A percentile compares a stretch with the other conserved stretches of the same genome.
These are phyloP conservation scores for Sebastes hubbsi DNA, from an alignment of 2,797 vertebrate genomes.

Conservation along the genomic window DNA sequence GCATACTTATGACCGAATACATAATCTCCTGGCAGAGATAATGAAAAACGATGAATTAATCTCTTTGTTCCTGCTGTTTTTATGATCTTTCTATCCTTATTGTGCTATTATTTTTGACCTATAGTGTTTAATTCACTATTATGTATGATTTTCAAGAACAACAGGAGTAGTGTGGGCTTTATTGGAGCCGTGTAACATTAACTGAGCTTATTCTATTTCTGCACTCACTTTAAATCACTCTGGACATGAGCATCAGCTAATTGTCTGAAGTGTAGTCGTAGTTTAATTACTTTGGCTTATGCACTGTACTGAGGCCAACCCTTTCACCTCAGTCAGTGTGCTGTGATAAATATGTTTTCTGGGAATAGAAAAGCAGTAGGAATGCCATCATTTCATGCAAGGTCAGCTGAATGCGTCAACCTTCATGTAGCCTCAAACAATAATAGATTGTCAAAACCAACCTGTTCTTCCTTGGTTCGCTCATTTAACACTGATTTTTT, in stretches of 20 bases:
- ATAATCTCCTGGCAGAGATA: not conserved
- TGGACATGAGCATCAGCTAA: constrained; percentile 16
- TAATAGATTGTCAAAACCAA: constrained; percentile 12
- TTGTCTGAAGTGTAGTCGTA: constrained; percentile 33
- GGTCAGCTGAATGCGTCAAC: constrained; percentile 34
- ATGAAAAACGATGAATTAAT: not conserved
- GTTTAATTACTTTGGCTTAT: constrained; percentile 47
- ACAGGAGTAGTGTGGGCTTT: not conserved
- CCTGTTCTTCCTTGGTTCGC: not conserved
- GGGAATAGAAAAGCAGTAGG: constrained; percentile 11
- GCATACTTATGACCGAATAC: not conserved
- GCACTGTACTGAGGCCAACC: constrained; percentile 2
- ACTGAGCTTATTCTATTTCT: constrained; percentile 11
- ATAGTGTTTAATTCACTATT: not conserved
- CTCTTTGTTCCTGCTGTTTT: not conserved
- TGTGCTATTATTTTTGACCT: not conserved
- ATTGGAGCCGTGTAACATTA: not conserved
- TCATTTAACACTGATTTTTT: not conserved
- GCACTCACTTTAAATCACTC: constrained; percentile 23
- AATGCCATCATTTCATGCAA: constrained; percentile 7
- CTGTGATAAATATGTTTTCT: constrained; percentile 39
- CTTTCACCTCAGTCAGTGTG: constrained; percentile 17
- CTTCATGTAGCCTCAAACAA: constrained; percentile 18
- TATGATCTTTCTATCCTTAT: not conserved
- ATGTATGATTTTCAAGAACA: not conserved